These are phyloP conservation scores for Patiria miniata DNA, from an alignment of 35 echinoderm and acorn worm species.

Conservation along the genomic window DNA sequence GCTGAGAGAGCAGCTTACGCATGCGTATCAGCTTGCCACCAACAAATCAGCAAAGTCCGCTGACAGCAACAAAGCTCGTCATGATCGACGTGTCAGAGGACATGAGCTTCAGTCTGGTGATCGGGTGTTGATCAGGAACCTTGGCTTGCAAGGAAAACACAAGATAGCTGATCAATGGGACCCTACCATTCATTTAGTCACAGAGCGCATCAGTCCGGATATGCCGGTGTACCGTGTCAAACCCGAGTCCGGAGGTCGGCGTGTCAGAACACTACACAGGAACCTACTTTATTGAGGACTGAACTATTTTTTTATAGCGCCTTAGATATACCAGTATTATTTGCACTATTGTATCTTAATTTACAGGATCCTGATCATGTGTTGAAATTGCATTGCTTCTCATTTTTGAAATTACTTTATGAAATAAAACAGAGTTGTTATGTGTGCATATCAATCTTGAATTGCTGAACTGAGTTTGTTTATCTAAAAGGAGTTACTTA, in stretches of 20 bases:
- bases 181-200: background rate
- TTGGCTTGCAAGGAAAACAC: background rate
- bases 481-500: no score
- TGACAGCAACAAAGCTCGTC: background rate
- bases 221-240: background rate
- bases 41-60: background rate
- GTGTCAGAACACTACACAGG: background rate
- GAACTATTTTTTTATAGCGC: no score
- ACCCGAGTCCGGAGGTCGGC: background rate
- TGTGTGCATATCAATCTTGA: no score
- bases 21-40: background rate
- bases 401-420: no score
- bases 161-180: constrained; percentile 4
- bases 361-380: no score
- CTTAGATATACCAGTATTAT: no score
- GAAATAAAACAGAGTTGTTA: no score
- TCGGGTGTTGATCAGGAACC: constrained; percentile 2
- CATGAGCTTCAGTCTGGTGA: background rate
- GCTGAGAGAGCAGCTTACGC: background rate
- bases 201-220: background rate
- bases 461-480: no score
- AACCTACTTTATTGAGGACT: no score
- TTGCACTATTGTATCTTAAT: no score
- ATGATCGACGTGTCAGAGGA: background rate
- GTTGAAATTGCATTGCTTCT: no score